Base-by-base conservation (phyloP, 2,113 vertebrate genomes). In the Lagopus muta region DNA sequence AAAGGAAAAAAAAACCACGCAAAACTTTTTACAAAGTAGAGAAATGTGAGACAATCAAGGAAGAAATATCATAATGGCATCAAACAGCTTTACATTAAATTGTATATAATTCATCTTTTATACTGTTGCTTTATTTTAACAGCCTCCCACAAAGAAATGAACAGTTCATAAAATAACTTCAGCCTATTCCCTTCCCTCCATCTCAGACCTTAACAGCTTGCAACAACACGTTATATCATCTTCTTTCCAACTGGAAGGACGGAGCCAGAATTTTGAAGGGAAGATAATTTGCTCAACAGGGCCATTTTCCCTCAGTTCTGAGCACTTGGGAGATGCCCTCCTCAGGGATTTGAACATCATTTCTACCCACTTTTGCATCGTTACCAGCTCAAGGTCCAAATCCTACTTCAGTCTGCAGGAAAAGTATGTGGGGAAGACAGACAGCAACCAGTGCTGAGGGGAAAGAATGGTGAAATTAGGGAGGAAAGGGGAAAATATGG, bases 51-150 rank as follows among this genome's bases (percentile, higher is more conserved):
- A 96, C 88, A 94, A 93, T 94, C 88, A 71, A 94, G 92, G 94
- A 94, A 97, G 85, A 88, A 96, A 96, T 94, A 93, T 88, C 69
- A 75, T 96, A 95, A 94, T 90, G 90, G 61, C 80, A 91, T 82
- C 92, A 94, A 85, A 94, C 88, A 91, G 93, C 93, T 97, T 95
- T 93, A 96, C 86, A 89, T 84, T 96, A 89, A 47, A 90, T 66
- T 91, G 79, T 86, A 90, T 54, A 94, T 79, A 86, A 92, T 96
- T 95, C 75, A 95, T 93, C 92, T 93, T 93, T 94, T 92, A 88
- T 86, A 92, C 74, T 86, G 27, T 90, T 73, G 83, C 89, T 78
- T 92, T 91, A 96, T 95, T 94, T 82, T 91, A 78, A 94, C 42
- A 50, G 89, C 94, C 82, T 96, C 80, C 84, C 62, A 94, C 86